A percentile compares a stretch with the other conserved stretches of the same genome.
Evolutionary conservation across 2,113 vertebrate species (phyloP).

Genomic region (Forbesichthys papilliferus): DNA sequence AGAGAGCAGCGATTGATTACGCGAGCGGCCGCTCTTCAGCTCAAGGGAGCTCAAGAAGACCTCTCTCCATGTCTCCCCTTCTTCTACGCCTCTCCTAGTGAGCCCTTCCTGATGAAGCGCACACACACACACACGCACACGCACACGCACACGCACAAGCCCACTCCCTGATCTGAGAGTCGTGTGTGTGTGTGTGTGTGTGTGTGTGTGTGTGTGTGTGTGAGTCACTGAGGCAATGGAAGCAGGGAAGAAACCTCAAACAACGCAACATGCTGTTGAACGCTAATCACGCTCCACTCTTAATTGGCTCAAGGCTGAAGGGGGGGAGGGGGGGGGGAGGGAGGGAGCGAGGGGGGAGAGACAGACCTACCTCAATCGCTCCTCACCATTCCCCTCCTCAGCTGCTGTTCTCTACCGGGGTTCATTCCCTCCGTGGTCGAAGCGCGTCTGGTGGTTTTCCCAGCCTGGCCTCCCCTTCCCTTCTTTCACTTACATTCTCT

Average conservation of each 20-base stretch:
- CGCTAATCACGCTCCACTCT: slow-evolving; percentile 13
- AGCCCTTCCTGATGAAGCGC: slow-evolving; percentile 48
- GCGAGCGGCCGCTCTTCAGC: too few relatives aligned
- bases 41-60: too few relatives aligned
- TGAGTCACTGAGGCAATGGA: slow-evolving; percentile 30
- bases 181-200: slow-evolving; percentile 23
- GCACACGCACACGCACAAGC: neutral
- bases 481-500: slow-evolving; percentile 40
- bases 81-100: slow-evolving; percentile 35
- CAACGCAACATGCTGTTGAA: slow-evolving; percentile 32
- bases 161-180: slow-evolving; percentile 44
- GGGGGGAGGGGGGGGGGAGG: slow-evolving; percentile 4
- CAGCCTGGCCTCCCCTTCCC: slow-evolving; percentile 21
- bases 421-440: slow-evolving; percentile 39
- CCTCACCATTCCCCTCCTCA: slow-evolving; percentile 15
- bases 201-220: slow-evolving; percentile 17
- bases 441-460: slow-evolving; percentile 8
- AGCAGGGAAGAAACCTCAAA: slow-evolving; percentile 15
- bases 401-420: slow-evolving; percentile 31
- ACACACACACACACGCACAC: slow-evolving; percentile 23
- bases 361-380: slow-evolving; percentile 54
- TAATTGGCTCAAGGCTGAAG: slow-evolving; percentile 35
- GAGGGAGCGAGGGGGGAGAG: neutral
- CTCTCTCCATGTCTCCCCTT: too few relatives aligned
- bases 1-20: neutral